Conservation (phyloP, 2,888 invertebrate species). For the Drosophila recens region DNA sequence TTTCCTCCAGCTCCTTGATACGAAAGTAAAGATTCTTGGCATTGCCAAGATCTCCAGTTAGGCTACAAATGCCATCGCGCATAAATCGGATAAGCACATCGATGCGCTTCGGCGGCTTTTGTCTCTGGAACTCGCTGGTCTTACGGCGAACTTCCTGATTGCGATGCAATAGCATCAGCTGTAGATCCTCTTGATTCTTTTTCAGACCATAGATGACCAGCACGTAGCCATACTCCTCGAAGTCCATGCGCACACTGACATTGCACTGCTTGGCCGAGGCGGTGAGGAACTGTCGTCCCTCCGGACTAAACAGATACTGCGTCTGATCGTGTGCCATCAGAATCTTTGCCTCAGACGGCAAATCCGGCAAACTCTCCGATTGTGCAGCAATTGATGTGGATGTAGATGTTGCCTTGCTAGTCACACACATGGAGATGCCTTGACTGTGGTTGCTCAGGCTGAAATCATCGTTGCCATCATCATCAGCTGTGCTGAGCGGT, state of each 20-base stretch:
- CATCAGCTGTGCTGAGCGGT: constrained; percentile 50
- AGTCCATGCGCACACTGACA: constrained; percentile 81
- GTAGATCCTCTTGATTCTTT: constrained; percentile 86
- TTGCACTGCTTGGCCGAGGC: constrained; percentile 83
- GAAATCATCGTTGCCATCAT: constrained; percentile 29
- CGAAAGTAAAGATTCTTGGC: constrained; percentile 86
- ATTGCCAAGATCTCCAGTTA: constrained; percentile 86
- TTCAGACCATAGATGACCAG: constrained; percentile 86
- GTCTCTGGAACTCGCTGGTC: constrained; percentile 63
- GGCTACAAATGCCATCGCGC: constrained; percentile 77
- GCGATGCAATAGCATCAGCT: constrained; percentile 85
- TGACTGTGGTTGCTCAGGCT: constrained; percentile 26
- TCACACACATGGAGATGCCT: constrained; percentile 77
- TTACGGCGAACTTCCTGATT: constrained; percentile 75
- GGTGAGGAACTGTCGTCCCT: constrained; percentile 86
- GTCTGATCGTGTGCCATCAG: constrained; percentile 86
- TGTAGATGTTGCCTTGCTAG: constrained; percentile 27
- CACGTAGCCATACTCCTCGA: constrained; percentile 85
- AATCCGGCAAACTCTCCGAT: constrained; percentile 49
- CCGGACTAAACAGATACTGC: constrained; percentile 85
- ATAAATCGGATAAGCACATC: constrained; percentile 82
- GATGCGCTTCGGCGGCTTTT: constrained; percentile 81
- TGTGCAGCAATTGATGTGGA: neutral
- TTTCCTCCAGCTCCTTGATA: constrained; percentile 85
- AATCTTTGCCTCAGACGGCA: constrained; percentile 85